Evolutionary conservation across 2,797 vertebrate species (phyloP).

Genomic region (Myioborus melanocephalus): DNA sequence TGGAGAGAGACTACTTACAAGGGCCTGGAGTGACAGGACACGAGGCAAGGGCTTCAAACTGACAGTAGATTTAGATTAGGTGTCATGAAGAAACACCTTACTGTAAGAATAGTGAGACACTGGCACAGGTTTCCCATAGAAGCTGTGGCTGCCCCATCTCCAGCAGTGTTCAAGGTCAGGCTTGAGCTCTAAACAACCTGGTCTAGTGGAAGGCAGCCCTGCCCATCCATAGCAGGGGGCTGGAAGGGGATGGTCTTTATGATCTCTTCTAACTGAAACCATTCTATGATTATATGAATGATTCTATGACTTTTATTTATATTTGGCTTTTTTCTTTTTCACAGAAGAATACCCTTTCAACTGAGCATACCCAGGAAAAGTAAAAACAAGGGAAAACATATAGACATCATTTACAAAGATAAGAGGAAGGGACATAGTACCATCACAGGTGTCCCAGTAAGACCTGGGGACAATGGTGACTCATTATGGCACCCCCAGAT

Average conservation of each 20-base stretch:
- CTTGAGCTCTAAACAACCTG: background rate
- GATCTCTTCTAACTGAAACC: background rate
- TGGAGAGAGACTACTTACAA: background rate
- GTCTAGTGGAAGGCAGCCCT: background rate
- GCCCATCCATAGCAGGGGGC: background rate
- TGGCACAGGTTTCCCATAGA: background rate
- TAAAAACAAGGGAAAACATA: background rate
- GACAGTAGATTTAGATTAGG: background rate
- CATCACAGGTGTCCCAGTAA: background rate
- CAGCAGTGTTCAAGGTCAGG: background rate
- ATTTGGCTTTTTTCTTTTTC: background rate
- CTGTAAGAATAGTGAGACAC: background rate
- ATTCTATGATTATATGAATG: background rate
- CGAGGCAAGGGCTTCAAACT: background rate
- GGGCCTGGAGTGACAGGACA: background rate
- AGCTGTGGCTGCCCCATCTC: background rate
- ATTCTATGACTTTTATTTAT: background rate
- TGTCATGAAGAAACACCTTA: background rate
- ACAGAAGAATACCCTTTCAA: background rate
- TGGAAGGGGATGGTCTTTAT: background rate
- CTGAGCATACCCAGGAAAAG: background rate
- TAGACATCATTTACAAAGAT: background rate
- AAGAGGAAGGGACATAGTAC: background rate
- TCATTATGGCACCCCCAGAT: rapidly evolving
- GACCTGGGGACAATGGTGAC: background rate